Evolutionary conservation across 1,140 invertebrate genomes (phyloP), one percentile per base, ranked within the genome.

Genomic region (Plodia interpunctella): DNA sequence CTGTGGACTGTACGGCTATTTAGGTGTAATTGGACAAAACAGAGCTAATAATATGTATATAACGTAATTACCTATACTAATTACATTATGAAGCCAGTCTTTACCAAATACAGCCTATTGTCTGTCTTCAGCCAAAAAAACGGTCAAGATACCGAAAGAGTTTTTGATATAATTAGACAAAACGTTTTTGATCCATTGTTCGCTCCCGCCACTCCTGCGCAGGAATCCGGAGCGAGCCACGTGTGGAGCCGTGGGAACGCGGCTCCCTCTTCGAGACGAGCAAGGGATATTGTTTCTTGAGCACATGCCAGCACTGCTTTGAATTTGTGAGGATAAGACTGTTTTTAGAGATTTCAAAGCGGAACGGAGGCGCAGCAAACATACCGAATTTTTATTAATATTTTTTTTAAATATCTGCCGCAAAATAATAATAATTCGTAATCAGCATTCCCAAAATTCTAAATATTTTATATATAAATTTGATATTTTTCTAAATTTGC

Each of bases 271-370:
- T 53, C 68, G 70, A 74, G 67, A 63, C 53, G 44, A 52, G 57
- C 63, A 65, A 70, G 72, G 80, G 74, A 83, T 85, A 83, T 83
- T 82, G 83, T 83, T 86, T 84, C 84, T 86, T 84, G 76, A 84
- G 83, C 85, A 88, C 83, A 86, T 86, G 85, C 83, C 80, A 63
- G 73, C 19, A 50, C 11, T 11, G 13, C 38, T 70, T 60, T 56
- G 38, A 57, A 28, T 21, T 76, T 77, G 13, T 59, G 54, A 75
- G 70, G 83, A 87, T 62, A 74, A 19, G 64, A 55, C 63, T n/a
- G 3, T 20, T 2, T 0, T 25, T 4, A 15, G 30, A 15, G 17
- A 55, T 55, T 32, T 1, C 19, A n/a, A n/a, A n/a, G n/a, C n/a
- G n/a, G n/a, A n/a, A n/a, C n/a, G n/a, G n/a, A n/a, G n/a, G n/a